Evolutionary conservation across 1,140 invertebrate species (phyloP).

Genomic region (Arctopsyche grandis): DNA sequence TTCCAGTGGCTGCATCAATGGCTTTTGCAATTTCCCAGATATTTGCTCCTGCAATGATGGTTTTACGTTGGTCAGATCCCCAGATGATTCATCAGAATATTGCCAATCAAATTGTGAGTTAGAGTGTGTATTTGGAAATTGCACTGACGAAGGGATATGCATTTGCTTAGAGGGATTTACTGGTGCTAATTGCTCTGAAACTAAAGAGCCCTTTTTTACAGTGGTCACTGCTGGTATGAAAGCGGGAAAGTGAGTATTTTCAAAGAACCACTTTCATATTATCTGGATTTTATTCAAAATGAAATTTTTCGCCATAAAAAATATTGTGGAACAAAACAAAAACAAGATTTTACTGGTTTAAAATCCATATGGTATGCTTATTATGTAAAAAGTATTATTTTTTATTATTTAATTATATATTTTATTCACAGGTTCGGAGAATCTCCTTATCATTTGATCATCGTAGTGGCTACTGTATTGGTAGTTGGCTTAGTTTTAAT

Average conservation of each 20-base stretch:
- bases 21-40: slow-evolving; percentile 62
- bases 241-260: background rate
- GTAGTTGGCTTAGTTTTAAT: background rate
- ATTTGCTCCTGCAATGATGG: slow-evolving; percentile 54
- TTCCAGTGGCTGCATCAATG: slow-evolving; percentile 60
- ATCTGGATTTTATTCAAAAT: too few relatives aligned
- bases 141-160: background rate
- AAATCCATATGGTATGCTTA: too few relatives aligned
- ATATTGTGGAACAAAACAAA: too few relatives aligned
- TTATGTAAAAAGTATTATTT: too few relatives aligned
- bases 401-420: background rate
- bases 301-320: too few relatives aligned
- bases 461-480: background rate
- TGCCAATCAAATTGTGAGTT: background rate
- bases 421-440: slow-evolving; percentile 5
- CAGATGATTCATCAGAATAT: background rate
- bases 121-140: slow-evolving; percentile 26
- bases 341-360: too few relatives aligned
- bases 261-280: background rate
- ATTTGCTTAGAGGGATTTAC: background rate
- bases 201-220: background rate
- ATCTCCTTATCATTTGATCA: background rate
- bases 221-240: background rate
- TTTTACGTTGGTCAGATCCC: slow-evolving; percentile 33
- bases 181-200: background rate